Evolutionary conservation across 2,888 invertebrate species (phyloP), one percentile per base, ranked within the genome.

Genomic region (Encarsia formosa): DNA sequence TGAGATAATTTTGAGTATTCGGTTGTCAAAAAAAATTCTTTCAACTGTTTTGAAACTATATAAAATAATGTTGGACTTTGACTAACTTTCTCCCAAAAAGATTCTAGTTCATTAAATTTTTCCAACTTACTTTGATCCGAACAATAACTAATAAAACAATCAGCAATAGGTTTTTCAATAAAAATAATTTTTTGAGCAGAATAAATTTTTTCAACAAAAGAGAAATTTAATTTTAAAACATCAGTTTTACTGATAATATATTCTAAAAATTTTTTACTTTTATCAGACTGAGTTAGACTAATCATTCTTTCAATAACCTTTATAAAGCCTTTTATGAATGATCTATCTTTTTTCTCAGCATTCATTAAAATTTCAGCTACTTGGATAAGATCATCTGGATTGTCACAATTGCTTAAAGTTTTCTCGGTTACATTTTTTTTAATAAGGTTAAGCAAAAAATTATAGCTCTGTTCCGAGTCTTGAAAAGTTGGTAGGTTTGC

Each of bases 111-210:
- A 22, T 23, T 19, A 15, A 56, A 55, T 5, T 59, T 24, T 49
- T 53, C 37, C 1, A 49, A 26, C 24, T 65, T 50, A n/a, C 29
- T 37, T 31, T 29, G 8, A 22, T 49, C 26, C 1, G 49, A 40
- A 24, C 53, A 56, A 24, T 35, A 51, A 9, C 9, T 13, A 3
- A 41, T 18, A 42, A 56, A 53, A 35, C 32, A 53, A 23, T 53
- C 45, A 5, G 60, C 38, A 11, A 71, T 43, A 1, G 70, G 68
- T 45, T 61, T 56, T 44, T 71, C 69, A 37, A 71, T 62, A 20
- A 68, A 56, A 41, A 61, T 60, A 19, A 37, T 55, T 18, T 57
- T 63, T 29, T 64, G 63, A 4, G 47, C 53, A 3, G 48, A 5
- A 41, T 68, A 68, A 42, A 71, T 61, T 34, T 54, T 53, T 52